Evolutionary conservation across 2,113 vertebrate species (phyloP).

Genomic region (Pyrgilauda ruficollis): DNA sequence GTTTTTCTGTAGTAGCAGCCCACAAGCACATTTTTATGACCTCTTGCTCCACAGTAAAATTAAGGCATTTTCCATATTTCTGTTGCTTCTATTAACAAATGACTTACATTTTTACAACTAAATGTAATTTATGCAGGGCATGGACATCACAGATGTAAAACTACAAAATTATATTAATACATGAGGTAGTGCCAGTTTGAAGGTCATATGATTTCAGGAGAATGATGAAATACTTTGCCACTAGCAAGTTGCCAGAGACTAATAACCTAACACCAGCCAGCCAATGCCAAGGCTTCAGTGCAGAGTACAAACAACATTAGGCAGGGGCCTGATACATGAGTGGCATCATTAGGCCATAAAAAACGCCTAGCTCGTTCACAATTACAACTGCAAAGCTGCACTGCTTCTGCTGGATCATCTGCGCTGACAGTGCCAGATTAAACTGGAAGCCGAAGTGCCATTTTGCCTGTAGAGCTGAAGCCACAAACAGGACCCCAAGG

Average conservation of each 20-base stretch:
- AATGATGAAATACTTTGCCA: background rate
- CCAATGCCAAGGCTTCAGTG: background rate
- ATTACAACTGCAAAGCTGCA: background rate
- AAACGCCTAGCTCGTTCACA: background rate
- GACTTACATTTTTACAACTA: background rate
- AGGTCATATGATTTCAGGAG: background rate
- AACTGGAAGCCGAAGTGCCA: background rate
- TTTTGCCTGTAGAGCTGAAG: background rate
- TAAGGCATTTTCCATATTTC: background rate
- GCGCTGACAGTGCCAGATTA: background rate
- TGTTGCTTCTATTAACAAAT: background rate
- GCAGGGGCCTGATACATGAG: fast-evolving
- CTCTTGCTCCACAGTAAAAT: background rate
- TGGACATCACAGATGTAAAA: background rate
- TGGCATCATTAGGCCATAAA: background rate
- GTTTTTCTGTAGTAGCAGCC: background rate
- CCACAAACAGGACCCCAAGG: background rate
- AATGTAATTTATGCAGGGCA: background rate
- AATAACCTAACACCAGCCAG: background rate
- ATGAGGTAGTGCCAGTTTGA: background rate
- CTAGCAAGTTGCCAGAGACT: background rate
- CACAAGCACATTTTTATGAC: background rate
- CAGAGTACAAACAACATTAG: background rate
- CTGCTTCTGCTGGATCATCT: background rate
- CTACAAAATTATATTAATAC: background rate